Conservation (phyloP, 2,797 vertebrate species). For the Hyperoplus immaculatus region DNA sequence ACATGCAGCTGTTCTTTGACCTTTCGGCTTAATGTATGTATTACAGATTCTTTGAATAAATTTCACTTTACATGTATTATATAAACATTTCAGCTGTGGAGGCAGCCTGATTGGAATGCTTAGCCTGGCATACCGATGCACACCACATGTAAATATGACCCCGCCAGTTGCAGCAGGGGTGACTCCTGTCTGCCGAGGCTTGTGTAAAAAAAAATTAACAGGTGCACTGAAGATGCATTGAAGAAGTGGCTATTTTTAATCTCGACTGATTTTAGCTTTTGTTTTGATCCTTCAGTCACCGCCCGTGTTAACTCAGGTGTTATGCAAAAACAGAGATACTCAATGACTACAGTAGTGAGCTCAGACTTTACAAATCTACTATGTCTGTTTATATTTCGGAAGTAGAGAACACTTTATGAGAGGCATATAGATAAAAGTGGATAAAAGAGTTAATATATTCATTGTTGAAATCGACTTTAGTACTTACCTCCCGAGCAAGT, state of each 20-base stretch:
- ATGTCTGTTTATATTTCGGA: slow-evolving; percentile 20
- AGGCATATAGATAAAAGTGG: slow-evolving; percentile 27
- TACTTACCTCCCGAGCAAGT: slow-evolving; percentile 11
- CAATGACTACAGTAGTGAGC: not conserved
- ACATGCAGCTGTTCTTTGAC: slow-evolving; percentile 33
- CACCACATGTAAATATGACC: slow-evolving; percentile 33
- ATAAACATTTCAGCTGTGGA: slow-evolving; percentile 12
- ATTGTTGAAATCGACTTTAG: slow-evolving; percentile 33
- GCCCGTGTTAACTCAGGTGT: slow-evolving; percentile 7
- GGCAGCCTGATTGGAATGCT: slow-evolving; percentile 42
- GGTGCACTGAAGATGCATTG: not conserved
- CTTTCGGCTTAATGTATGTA: slow-evolving; percentile 1
- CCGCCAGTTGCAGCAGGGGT: slow-evolving; percentile 26
- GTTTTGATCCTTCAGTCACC: slow-evolving; percentile 29
- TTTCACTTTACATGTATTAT: slow-evolving; percentile 23
- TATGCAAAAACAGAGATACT: slow-evolving; percentile 13
- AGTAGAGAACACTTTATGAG: slow-evolving; percentile 12
- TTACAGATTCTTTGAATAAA: slow-evolving; percentile 28
- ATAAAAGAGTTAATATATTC: slow-evolving; percentile 15
- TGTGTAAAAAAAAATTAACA: not conserved
- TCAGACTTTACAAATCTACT: slow-evolving; percentile 1
- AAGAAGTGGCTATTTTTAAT: slow-evolving; percentile 53
- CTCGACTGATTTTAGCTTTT: slow-evolving; percentile 7
- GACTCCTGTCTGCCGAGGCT: slow-evolving; percentile 15
- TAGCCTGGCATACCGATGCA: slow-evolving; percentile 20